Evolutionary conservation across 2,888 invertebrate species (phyloP).

Genomic region (Halocaridina rubra): DNA sequence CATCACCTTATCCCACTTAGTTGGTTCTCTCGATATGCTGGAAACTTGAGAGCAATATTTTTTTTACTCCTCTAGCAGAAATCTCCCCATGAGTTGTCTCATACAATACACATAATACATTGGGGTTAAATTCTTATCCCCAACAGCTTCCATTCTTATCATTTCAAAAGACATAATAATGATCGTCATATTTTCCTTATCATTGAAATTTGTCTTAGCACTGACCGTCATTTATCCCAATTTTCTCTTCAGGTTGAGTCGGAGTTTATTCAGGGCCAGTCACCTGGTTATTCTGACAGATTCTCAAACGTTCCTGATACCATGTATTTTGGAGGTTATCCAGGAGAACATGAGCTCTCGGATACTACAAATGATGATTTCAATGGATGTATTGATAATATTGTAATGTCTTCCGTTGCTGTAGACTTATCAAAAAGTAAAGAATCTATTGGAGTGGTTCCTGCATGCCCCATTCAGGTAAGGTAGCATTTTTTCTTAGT

Average conservation of each 20-base stretch:
- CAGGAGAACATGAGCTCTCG: slow-evolving; percentile 74
- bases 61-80: no score
- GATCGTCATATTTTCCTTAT: not conserved
- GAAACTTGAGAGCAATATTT: no score
- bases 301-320: slow-evolving; percentile 73
- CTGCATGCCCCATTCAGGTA: slow-evolving; percentile 87
- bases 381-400: slow-evolving; percentile 89
- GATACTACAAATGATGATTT: slow-evolving; percentile 75
- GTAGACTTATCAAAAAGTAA: slow-evolving; percentile 84
- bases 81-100: no score
- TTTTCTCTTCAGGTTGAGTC: slow-evolving; percentile 12
- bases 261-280: slow-evolving; percentile 67
- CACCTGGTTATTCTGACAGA: slow-evolving; percentile 62
- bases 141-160: no score
- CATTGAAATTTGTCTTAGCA: not conserved
- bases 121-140: no score
- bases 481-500: no score
- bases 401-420: slow-evolving; percentile 79
- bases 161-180: no score
- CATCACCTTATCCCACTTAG: no score
- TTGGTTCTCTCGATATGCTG: no score
- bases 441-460: slow-evolving; percentile 83
- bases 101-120: no score
- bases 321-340: slow-evolving; percentile 92
- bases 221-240: no score